Evolutionary conservation across 2,113 vertebrate genomes (phyloP).

Genomic region (Phyllopteryx taeniolatus): DNA sequence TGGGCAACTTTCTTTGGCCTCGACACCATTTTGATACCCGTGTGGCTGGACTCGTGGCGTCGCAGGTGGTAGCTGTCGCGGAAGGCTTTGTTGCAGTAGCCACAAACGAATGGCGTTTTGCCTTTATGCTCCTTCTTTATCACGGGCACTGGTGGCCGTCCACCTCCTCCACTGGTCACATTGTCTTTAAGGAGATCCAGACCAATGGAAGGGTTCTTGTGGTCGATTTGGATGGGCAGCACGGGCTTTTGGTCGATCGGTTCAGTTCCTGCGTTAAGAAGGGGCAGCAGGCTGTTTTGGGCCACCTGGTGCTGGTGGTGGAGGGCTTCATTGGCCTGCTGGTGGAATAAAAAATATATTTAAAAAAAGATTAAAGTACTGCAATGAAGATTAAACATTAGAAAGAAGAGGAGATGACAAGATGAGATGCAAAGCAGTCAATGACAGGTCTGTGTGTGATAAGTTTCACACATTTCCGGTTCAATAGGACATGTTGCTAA

Average conservation of each 20-base stretch:
- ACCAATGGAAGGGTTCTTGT: slow-evolving; percentile 85
- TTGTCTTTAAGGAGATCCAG: slow-evolving; percentile 93
- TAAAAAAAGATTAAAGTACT: not conserved
- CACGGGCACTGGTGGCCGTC: slow-evolving; percentile 75
- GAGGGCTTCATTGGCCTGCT: slow-evolving; percentile 96
- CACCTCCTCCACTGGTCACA: slow-evolving; percentile 64
- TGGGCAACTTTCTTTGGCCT: slow-evolving; percentile 94
- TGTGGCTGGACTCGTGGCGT: slow-evolving; percentile 97
- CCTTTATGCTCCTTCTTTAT: slow-evolving; percentile 97
- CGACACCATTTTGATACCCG: slow-evolving; percentile 97
- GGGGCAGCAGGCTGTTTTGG: slow-evolving; percentile 95
- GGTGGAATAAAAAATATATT: slow-evolving; percentile 38
- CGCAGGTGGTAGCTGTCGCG: slow-evolving; percentile 99
- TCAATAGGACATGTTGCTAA: too few relatives aligned
- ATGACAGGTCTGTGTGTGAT: not conserved
- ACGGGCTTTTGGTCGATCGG: slow-evolving; percentile 94
- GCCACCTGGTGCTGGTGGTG: slow-evolving; percentile 99
- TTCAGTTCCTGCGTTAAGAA: slow-evolving; percentile 89
- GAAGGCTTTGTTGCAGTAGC: slow-evolving; percentile 99
- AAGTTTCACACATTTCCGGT: too few relatives aligned
- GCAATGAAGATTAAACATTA: not conserved
- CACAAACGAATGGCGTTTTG: slow-evolving; percentile 96
- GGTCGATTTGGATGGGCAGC: slow-evolving; percentile 92
- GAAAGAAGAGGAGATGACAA: not conserved
- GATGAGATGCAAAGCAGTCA: not conserved